phyloP scores from a whole-genome alignment of 2,797 vertebrate species.

The Limnodromus scolopaceus region DNA sequence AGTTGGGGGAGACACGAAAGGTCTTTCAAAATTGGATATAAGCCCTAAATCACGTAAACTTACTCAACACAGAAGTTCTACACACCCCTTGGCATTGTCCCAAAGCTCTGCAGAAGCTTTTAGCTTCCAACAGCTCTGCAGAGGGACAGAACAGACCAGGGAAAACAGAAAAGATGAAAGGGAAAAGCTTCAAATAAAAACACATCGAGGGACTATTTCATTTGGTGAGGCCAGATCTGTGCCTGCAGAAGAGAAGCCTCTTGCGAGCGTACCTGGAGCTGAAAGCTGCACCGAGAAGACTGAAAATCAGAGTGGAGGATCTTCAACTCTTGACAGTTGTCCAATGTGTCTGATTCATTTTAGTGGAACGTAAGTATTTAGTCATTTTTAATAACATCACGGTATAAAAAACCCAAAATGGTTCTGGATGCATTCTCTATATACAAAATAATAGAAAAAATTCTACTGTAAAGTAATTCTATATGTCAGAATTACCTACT shows the following conservation, averaged over 20 bases:
- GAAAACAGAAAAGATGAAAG: neutral
- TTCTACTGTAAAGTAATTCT: neutral
- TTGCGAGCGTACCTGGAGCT: fast-evolving
- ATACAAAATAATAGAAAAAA: neutral
- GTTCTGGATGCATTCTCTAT: neutral
- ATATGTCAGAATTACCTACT: neutral
- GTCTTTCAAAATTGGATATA: neutral
- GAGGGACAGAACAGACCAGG: neutral
- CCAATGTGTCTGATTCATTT: slow-evolving; percentile 89
- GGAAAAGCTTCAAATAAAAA: neutral
- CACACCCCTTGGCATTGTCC: fast-evolving
- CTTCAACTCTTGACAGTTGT: slow-evolving; percentile 77
- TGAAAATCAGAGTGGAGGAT: neutral
- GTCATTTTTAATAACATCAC: neutral
- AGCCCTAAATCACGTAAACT: fast-evolving
- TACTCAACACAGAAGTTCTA: neutral
- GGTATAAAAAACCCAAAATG: neutral
- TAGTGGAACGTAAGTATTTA: slow-evolving; percentile 78
- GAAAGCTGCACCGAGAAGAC: neutral
- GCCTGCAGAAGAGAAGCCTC: neutral
- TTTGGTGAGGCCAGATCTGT: fast-evolving
- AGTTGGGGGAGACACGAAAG: neutral
- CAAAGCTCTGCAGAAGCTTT: neutral
- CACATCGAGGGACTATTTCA: fast-evolving
- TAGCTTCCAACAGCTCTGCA: neutral